A percentile compares a stretch with the other conserved stretches of the same genome.
These are phyloP conservation scores for Agelaius tricolor DNA, from an alignment of 2,113 vertebrate species.

Conservation along the genomic window DNA sequence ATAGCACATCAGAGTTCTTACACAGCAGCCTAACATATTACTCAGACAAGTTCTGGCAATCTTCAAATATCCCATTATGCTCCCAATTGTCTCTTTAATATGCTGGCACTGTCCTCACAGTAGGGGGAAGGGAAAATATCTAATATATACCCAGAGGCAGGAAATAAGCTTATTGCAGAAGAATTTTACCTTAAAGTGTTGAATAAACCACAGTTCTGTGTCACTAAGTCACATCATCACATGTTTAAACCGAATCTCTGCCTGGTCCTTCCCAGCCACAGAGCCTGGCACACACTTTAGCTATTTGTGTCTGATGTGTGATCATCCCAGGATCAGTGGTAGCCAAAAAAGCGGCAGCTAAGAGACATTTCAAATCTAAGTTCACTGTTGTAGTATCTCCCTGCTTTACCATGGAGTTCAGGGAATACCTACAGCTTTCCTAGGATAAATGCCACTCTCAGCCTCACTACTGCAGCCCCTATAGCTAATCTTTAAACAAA, in stretches of 20 bases:
- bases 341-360: not conserved
- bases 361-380: not conserved
- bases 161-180: conserved; percentile 47
- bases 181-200: conserved; percentile 40
- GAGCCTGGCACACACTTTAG: not conserved
- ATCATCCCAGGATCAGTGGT: not conserved
- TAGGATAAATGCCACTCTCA: not conserved
- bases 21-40: not conserved
- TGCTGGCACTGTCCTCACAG: not conserved
- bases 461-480: not conserved
- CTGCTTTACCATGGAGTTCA: not conserved
- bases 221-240: conserved; percentile 9
- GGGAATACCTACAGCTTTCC: not conserved
- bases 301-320: not conserved
- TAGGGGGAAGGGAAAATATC: conserved; percentile 30
- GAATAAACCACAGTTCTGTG: conserved; percentile 9
- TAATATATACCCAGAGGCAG: conserved; percentile 14
- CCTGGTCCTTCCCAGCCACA: not conserved
- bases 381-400: not conserved
- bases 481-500: not conserved
- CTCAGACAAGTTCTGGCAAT: conserved; percentile 21
- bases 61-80: conserved; percentile 4
- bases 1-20: not conserved
- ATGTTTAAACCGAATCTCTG: not conserved
- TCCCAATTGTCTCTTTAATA: conserved; percentile 23